Evolutionary conservation across 2,113 vertebrate species (phyloP), one percentile per base, ranked within the genome.

Genomic region (Xyrauchen texanus): DNA sequence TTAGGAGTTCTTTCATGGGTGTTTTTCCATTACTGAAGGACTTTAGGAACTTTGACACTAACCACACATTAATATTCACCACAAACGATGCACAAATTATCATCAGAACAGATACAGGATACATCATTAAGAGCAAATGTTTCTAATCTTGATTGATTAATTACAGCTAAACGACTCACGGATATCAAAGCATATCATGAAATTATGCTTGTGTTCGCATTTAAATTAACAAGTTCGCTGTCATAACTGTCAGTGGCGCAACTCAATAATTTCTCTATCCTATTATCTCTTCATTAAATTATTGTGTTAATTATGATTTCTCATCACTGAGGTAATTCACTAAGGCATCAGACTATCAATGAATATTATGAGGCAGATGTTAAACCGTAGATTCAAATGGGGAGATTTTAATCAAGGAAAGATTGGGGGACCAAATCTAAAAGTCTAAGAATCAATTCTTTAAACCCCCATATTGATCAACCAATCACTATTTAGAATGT

Each of bases 1-100:
- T 34, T 57, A 62, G 45, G 49, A 15, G 58, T 7, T 49, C 9
- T 34, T 62, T 44, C 21, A 34, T 34, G 21, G 42, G 21, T 67
- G 80, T 73, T 53, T 77, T 34, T 86, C 80, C 69, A 82, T 74
- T 68, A 68, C 47, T 12, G 64, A 10, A 68, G 69, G 52, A 68
- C 80, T 9, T 63, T 34, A 8, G 3, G 16, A 15, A 60, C 55
- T 72, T 72, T 13, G 6, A 52, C 62, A 53, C 11, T 44, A 44
- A 7, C 51, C 16, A 52, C 53, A 44, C 34, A 61, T 68, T 71
- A 34, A 34, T 34, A 34, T 34, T 34, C 21, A 34, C 21, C 21
- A 1, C 21, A 34, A 34, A 34, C 21, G 3, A 34, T 34, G 21
- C 21, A 34, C 21, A 34, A 46, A 45, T 63, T 65, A 63, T 68